phyloP scores from a whole-genome alignment of 2,888 invertebrate genomes.

The Chaetogeoica ovagalla region DNA sequence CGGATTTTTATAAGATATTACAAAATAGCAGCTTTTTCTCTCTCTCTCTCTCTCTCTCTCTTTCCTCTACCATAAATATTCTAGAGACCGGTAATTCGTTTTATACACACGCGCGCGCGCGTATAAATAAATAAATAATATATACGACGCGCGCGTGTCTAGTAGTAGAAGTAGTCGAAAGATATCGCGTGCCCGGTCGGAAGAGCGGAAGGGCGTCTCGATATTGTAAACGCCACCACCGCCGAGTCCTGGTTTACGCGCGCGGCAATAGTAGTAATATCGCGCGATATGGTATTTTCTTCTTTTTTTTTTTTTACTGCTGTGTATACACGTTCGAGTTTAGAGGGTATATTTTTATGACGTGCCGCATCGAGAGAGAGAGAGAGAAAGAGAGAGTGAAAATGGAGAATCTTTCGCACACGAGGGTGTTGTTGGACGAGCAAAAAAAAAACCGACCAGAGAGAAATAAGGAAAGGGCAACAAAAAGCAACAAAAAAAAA shows the following conservation, averaged over 20 bases:
- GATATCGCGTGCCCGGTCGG: not conserved
- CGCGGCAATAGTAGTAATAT: too few relatives aligned
- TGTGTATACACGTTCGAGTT: too few relatives aligned
- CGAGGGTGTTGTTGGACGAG: constrained; percentile 48
- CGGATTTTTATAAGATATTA: too few relatives aligned
- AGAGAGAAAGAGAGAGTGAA: not conserved
- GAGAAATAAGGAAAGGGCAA: constrained; percentile 5
- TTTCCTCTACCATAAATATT: not conserved
- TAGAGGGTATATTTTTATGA: constrained; percentile 37
- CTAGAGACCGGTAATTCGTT: not conserved
- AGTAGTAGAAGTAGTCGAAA: too few relatives aligned
- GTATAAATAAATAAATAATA: not conserved
- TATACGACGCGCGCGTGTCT: too few relatives aligned
- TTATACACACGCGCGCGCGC: not conserved
- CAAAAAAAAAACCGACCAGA: not conserved
- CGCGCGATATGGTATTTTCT: too few relatives aligned
- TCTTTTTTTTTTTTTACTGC: too few relatives aligned
- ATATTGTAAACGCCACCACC: constrained; percentile 16
- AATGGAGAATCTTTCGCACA: not conserved
- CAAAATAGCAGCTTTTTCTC: too few relatives aligned
- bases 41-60: too few relatives aligned
- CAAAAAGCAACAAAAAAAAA: constrained; percentile 1
- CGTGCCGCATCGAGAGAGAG: not conserved
- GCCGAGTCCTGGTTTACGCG: too few relatives aligned
- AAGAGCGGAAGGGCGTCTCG: not conserved